Conservation (phyloP, 1,140 invertebrate genomes). For the Mamestra configurata region DNA sequence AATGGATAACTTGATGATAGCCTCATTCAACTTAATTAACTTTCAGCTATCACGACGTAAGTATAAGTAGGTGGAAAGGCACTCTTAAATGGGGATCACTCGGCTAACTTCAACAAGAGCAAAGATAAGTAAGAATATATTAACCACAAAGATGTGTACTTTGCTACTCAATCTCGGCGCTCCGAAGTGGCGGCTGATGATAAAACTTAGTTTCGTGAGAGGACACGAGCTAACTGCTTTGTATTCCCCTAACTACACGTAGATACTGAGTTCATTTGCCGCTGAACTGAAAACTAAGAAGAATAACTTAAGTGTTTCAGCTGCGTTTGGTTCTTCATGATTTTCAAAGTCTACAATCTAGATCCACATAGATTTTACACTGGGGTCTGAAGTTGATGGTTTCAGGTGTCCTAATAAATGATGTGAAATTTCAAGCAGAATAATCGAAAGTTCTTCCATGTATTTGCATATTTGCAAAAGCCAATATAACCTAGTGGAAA, state of each 20-base stretch:
- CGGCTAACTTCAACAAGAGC: not conserved
- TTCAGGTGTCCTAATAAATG: too few species aligned
- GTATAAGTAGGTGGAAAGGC: not conserved
- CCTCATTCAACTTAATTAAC: not conserved
- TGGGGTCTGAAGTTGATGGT: too few species aligned
- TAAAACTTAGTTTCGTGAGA: constrained; percentile 41
- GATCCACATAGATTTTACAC: too few species aligned
- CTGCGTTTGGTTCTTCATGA: not conserved
- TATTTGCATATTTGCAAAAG: too few species aligned
- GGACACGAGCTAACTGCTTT: constrained; percentile 39
- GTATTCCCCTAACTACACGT: constrained; percentile 36
- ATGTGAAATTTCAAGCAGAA: too few species aligned
- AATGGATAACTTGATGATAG: not conserved
- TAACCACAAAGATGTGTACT: constrained; percentile 20
- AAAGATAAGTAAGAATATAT: not conserved
- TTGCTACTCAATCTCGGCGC: constrained; percentile 20
- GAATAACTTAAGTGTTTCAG: constrained; percentile 1
- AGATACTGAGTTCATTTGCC: constrained; percentile 23
- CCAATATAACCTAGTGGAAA: too few species aligned
- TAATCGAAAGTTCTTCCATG: too few species aligned
- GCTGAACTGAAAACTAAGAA: constrained; percentile 28
- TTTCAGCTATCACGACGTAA: not conserved
- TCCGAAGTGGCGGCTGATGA: constrained; percentile 13
- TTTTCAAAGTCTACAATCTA: not conserved
- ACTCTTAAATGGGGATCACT: constrained; percentile 4